Conservation (phyloP, 2,113 vertebrate species). For the Nyctibius bracteatus region DNA sequence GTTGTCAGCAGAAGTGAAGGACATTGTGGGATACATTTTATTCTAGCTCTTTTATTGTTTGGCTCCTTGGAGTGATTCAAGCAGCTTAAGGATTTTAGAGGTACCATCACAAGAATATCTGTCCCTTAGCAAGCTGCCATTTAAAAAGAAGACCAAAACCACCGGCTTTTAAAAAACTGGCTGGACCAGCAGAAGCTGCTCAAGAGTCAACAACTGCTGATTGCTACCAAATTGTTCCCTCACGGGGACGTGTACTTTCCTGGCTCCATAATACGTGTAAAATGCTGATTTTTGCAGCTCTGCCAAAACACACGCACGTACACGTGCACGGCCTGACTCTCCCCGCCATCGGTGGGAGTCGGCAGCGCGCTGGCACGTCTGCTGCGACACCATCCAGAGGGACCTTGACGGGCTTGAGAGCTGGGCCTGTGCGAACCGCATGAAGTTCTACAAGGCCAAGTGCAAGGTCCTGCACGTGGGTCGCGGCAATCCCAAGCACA, state of each 20-base stretch:
- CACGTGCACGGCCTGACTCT: neutral
- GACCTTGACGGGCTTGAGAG: no score
- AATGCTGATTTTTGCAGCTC: neutral
- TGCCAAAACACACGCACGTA: neutral
- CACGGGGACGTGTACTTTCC: accelerated
- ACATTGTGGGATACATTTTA: neutral
- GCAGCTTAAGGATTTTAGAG: neutral
- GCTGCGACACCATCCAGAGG: no score
- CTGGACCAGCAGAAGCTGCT: neutral
- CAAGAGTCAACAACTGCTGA: neutral
- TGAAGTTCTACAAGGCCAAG: no score
- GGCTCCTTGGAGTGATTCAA: neutral
- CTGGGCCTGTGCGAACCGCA: no score
- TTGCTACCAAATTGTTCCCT: neutral
- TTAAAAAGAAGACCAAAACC: neutral
- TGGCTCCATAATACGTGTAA: accelerated
- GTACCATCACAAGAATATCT: neutral
- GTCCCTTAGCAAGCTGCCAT: neutral
- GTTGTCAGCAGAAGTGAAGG: slow-evolving; percentile 55
- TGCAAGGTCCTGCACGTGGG: no score
- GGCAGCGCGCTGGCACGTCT: neutral
- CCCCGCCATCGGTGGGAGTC: neutral
- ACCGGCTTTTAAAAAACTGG: neutral
- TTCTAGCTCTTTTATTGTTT: slow-evolving; percentile 5
- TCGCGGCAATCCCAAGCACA: no score